Evolutionary conservation across 2,113 vertebrate species (phyloP).

Genomic region (Tringa solitaria): DNA sequence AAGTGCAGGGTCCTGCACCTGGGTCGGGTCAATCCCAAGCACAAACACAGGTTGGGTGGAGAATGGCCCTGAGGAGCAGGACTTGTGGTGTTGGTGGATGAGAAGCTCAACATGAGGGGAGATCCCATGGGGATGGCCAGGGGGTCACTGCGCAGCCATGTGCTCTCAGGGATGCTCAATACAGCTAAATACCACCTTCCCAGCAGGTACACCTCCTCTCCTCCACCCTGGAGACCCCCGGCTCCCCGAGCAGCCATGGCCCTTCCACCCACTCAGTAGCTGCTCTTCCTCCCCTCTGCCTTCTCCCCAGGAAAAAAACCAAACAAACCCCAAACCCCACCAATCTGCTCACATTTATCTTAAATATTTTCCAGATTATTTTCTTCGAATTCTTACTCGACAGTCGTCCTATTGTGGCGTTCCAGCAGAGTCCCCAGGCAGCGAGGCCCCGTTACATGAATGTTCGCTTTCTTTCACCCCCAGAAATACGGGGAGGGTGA

Average conservation of each 20-base stretch:
- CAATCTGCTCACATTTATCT: constrained; percentile 55
- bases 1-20: too few relatives aligned
- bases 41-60: too few relatives aligned
- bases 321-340: neutral
- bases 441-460: constrained; percentile 73
- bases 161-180: neutral
- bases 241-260: neutral
- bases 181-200: accelerated
- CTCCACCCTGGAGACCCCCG: accelerated
- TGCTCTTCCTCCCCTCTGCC: neutral
- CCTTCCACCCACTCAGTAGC: neutral
- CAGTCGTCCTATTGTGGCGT: constrained; percentile 81
- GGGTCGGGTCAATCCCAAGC: too few relatives aligned
- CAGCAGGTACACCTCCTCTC: neutral
- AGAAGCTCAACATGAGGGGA: too few relatives aligned
- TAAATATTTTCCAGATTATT: constrained; percentile 87
- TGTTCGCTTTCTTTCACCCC: constrained; percentile 81
- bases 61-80: too few relatives aligned
- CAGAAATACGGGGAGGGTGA: constrained; percentile 73
- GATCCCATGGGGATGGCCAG: neutral
- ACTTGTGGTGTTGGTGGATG: too few relatives aligned
- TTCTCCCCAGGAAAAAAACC: neutral
- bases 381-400: constrained; percentile 57
- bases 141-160: neutral
- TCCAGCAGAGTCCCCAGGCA: constrained; percentile 50